Percentiles rank a stretch among this genome's conserved stretches.
These are phyloP conservation scores for Aegithalos caudatus DNA, from an alignment of 2,113 vertebrate species.

Conservation along the genomic window DNA sequence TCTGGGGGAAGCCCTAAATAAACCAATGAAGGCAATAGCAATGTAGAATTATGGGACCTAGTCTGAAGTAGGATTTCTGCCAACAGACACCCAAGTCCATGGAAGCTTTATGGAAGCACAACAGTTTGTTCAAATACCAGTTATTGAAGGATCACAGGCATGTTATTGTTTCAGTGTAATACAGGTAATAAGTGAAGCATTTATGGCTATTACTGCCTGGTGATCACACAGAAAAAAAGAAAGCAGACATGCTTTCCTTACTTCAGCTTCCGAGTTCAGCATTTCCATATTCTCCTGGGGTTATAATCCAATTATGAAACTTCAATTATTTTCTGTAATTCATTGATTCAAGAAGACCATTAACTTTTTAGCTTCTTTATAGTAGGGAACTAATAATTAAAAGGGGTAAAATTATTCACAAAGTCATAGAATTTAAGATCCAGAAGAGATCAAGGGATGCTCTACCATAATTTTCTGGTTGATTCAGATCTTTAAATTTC, in stretches of 20 bases:
- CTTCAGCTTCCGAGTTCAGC: not conserved
- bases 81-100: not conserved
- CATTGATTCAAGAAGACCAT: conserved; percentile 4
- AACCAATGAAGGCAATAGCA: not conserved
- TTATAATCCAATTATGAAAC: conserved; percentile 48
- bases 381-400: not conserved
- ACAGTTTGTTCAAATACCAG: conserved; percentile 9
- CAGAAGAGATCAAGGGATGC: not conserved
- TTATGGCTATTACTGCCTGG: conserved; percentile 22
- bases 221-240: not conserved
- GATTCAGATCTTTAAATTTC: not conserved
- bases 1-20: not conserved
- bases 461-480: not conserved
- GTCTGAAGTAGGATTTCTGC: not conserved
- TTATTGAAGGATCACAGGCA: not conserved
- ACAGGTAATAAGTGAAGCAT: conserved; percentile 17
- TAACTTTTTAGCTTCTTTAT: conserved; percentile 3
- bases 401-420: conserved; percentile 10
- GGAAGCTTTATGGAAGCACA: not conserved
- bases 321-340: conserved; percentile 49
- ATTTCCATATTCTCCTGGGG: not conserved
- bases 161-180: conserved; percentile 26
- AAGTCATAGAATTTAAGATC: not conserved
- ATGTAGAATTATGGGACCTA: not conserved
- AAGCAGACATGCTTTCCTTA: not conserved